phyloP scores from a whole-genome alignment of 2,888 invertebrate species.

The Rotaria sp. region DNA sequence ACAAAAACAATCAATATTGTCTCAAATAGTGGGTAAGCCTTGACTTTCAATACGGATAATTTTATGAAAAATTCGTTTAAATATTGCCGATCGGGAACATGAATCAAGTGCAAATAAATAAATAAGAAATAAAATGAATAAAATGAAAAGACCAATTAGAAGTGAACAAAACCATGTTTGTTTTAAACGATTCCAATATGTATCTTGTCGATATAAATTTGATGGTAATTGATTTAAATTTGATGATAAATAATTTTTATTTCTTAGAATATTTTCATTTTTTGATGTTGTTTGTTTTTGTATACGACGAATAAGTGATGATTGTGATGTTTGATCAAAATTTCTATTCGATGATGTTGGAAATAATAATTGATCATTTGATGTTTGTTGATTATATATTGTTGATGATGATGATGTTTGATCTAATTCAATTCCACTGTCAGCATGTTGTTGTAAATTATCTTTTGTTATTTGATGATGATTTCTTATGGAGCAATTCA shows the following conservation, averaged over 20 bases:
- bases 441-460: neutral
- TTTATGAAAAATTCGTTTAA: neutral
- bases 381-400: neutral
- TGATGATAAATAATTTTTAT: no score
- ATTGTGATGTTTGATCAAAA: neutral
- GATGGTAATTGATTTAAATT: neutral
- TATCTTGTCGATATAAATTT: no score
- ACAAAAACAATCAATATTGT: neutral
- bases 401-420: constrained; percentile 5
- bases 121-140: neutral
- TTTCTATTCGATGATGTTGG: neutral
- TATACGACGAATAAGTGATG: neutral
- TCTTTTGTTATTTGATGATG: neutral
- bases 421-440: neutral
- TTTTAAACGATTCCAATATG: neutral
- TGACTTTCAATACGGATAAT: neutral
- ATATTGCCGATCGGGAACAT: neutral
- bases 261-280: neutral
- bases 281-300: neutral
- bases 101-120: neutral
- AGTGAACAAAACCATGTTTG: neutral
- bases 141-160: neutral
- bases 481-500: neutral
- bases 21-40: neutral
- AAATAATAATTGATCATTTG: neutral